A percentile compares a stretch with the other conserved stretches of the same genome.
Conservation (phyloP, 2,888 invertebrate genomes). For the Leptothorax acervorum region DNA sequence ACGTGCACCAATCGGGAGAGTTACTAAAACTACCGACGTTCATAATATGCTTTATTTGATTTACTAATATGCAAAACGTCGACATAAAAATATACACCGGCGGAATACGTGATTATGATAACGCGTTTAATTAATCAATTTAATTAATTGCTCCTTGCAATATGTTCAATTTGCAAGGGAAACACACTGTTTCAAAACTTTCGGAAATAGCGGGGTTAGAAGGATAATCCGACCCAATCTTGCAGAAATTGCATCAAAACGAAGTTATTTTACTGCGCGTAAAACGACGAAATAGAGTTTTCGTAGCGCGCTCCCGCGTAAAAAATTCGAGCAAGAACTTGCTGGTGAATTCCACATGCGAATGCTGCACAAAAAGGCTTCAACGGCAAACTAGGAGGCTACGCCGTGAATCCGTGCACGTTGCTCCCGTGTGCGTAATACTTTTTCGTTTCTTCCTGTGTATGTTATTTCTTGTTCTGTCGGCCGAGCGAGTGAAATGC, state of each 20-base stretch:
- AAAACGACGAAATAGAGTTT: constrained; percentile 45
- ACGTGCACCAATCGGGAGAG: not conserved
- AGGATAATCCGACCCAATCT: constrained; percentile 41
- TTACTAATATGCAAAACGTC: constrained; percentile 26
- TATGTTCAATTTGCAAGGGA: not conserved
- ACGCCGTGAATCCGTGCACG: constrained; percentile 46
- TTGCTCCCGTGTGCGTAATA: constrained; percentile 49
- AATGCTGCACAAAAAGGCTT: constrained; percentile 36
- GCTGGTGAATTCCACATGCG: constrained; percentile 46
- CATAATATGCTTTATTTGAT: constrained; percentile 22
- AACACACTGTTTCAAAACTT: not conserved
- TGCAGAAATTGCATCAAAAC: constrained; percentile 53
- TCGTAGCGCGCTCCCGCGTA: constrained; percentile 28
- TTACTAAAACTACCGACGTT: constrained; percentile 21
- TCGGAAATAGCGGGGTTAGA: constrained; percentile 22
- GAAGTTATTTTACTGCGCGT: constrained; percentile 48
- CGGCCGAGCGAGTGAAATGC: constrained; percentile 29
- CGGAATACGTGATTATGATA: not conserved
- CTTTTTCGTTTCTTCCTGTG: constrained; percentile 44
- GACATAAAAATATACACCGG: constrained; percentile 13
- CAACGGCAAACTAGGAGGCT: constrained; percentile 40
- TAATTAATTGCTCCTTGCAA: not conserved
- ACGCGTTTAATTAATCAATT: constrained; percentile 12
- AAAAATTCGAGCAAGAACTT: constrained; percentile 46
- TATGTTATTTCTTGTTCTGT: constrained; percentile 42